A percentile compares a stretch with the other conserved stretches of the same genome.
These are phyloP conservation scores for Ceuthmochares aereus DNA, from an alignment of 2,113 vertebrate species.

Conservation along the genomic window DNA sequence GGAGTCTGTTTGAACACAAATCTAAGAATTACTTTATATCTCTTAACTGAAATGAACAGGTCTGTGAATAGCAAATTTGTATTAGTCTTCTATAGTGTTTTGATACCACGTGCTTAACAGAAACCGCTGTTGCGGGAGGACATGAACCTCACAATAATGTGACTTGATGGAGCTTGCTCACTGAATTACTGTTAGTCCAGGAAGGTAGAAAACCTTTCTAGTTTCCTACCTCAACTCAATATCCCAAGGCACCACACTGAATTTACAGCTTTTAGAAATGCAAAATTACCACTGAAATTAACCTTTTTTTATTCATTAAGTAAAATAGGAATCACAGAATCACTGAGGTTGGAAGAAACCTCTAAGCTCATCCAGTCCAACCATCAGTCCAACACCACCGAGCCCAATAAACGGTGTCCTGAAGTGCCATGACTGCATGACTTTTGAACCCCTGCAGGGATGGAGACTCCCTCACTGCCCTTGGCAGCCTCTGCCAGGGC, in stretches of 20 bases:
- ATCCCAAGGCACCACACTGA: background rate
- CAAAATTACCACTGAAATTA: background rate
- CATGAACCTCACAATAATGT: background rate
- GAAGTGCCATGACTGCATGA: too few relatives aligned
- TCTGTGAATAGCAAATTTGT: background rate
- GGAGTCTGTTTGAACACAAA: background rate
- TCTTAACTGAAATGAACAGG: rapidly evolving
- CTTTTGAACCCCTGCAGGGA: too few relatives aligned
- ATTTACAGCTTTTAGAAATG: background rate
- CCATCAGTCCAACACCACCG: too few relatives aligned
- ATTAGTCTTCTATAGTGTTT: background rate
- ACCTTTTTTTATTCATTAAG: background rate
- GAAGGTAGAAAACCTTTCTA: background rate
- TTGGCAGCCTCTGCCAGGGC: too few relatives aligned
- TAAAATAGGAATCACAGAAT: background rate
- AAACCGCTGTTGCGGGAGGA: background rate
- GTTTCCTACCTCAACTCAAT: background rate
- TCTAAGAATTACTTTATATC: background rate
- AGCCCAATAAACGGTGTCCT: too few relatives aligned
- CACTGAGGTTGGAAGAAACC: too few relatives aligned
- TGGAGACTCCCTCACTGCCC: too few relatives aligned
- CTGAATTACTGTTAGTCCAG: background rate
- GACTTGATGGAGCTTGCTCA: background rate
- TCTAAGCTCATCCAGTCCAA: too few relatives aligned
- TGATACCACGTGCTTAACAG: background rate